Evolutionary conservation across 2,888 invertebrate genomes (phyloP).

Genomic region (Exephanes ischioxanthus): DNA sequence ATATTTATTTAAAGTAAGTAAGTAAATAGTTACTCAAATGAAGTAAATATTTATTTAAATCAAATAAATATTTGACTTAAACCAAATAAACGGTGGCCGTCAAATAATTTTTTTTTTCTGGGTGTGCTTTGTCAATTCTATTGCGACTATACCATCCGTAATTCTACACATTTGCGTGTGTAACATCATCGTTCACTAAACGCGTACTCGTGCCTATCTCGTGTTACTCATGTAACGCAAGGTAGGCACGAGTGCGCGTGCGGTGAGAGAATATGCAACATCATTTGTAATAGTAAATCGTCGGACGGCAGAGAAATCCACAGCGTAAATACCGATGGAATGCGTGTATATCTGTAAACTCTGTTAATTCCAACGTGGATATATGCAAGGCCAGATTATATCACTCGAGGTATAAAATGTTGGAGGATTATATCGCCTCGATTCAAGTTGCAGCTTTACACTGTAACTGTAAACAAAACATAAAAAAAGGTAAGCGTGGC

Average conservation of each 20-base stretch:
- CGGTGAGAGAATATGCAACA: background rate
- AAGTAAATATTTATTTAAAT: too few species aligned
- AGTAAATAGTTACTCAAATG: too few species aligned
- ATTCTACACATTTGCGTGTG: background rate
- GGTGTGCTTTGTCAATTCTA: background rate
- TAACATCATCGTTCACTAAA: conserved; percentile 10
- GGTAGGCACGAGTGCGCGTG: background rate
- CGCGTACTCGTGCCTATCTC: background rate
- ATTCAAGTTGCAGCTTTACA: conserved; percentile 24
- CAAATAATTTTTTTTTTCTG: too few species aligned
- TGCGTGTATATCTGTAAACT: background rate
- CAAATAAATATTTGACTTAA: too few species aligned
- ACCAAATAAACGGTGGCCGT: too few species aligned
- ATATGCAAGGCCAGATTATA: conserved; percentile 7
- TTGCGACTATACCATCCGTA: too few species aligned
- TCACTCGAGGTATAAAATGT: conserved; percentile 15
- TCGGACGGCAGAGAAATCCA: background rate
- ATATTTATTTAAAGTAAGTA: too few species aligned
- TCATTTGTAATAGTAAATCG: conserved; percentile 37
- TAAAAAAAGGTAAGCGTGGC: background rate
- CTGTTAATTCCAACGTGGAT: conserved; percentile 2
- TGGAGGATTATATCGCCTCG: conserved; percentile 16
- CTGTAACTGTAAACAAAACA: conserved; percentile 6
- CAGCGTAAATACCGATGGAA: conserved; percentile 14
- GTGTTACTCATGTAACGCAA: background rate